These are phyloP conservation scores for Dexiosoma caninum DNA, from an alignment of 2,888 invertebrate genomes.

Conservation along the genomic window DNA sequence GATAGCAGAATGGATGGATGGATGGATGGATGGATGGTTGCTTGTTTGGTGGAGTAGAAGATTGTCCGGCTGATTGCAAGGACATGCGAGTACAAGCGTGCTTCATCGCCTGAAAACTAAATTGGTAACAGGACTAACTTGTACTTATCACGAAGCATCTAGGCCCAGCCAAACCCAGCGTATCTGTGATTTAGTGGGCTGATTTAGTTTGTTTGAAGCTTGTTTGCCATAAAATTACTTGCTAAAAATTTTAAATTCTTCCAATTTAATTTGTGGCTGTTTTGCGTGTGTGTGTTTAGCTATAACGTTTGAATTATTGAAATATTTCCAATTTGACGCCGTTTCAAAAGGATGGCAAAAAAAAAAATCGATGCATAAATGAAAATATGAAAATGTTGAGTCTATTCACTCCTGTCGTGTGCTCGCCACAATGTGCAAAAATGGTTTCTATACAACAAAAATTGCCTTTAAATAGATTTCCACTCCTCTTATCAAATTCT, in stretches of 20 bases:
- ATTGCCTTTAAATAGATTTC: constrained; percentile 17
- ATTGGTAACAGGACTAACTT: constrained; percentile 48
- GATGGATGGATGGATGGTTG: constrained; percentile 9
- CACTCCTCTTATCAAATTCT: constrained; percentile 1
- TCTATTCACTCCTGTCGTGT: background rate
- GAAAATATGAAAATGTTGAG: background rate
- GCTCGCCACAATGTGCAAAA: background rate
- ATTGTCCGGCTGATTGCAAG: constrained; percentile 32
- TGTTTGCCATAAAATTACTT: constrained; percentile 57
- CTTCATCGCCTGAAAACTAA: constrained; percentile 29
- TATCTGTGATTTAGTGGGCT: background rate
- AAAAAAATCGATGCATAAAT: background rate
- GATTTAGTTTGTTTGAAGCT: constrained; percentile 23
- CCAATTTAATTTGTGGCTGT: constrained; percentile 74
- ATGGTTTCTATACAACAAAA: background rate
- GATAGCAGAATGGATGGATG: background rate
- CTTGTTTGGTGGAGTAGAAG: background rate
- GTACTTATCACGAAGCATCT: background rate
- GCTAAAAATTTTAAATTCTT: constrained; percentile 64
- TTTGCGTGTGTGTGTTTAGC: too few relatives aligned
- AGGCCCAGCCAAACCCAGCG: background rate
- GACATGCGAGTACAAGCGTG: constrained; percentile 28
- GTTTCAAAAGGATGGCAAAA: constrained; percentile 6
- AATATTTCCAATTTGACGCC: constrained; percentile 30
- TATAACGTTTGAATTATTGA: constrained; percentile 45